Conservation (phyloP, 2,113 vertebrate species). For the Dasypus novemcinctus region DNA sequence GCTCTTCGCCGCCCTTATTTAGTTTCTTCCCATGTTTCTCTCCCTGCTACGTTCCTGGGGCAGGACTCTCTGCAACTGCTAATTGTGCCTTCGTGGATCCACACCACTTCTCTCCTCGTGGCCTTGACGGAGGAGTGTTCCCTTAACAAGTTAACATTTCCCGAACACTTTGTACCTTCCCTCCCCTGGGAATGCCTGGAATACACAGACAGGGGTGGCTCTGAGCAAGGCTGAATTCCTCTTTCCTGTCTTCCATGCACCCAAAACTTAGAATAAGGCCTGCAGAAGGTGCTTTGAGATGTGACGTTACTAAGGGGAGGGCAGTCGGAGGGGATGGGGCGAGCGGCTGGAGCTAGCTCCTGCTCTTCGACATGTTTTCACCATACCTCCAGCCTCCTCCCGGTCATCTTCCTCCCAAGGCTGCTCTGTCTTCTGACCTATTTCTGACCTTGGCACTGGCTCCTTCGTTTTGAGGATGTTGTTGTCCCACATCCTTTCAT, state of each 20-base stretch:
- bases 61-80: neutral
- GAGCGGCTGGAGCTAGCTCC: neutral
- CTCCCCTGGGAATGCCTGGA: slow-evolving; percentile 10
- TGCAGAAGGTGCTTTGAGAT: neutral
- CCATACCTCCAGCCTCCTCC: neutral
- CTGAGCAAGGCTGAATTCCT: neutral
- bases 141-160: neutral
- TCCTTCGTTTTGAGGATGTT: neutral
- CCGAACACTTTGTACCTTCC: neutral
- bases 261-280: neutral
- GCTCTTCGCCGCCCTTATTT: neutral
- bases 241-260: neutral
- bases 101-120: neutral
- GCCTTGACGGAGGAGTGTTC: neutral
- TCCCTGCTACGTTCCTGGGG: neutral
- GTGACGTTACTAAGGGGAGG: neutral
- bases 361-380: neutral
- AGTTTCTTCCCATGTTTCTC: neutral
- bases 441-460: neutral
- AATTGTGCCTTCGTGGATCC: neutral
- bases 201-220: slow-evolving; percentile 24
- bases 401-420: rapidly evolving
- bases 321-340: too few species aligned
- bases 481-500: neutral
- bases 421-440: neutral